Evolutionary conservation across 2,113 vertebrate genomes (phyloP), one percentile per base, ranked within the genome.

Genomic region (Mesocricetus auratus): DNA sequence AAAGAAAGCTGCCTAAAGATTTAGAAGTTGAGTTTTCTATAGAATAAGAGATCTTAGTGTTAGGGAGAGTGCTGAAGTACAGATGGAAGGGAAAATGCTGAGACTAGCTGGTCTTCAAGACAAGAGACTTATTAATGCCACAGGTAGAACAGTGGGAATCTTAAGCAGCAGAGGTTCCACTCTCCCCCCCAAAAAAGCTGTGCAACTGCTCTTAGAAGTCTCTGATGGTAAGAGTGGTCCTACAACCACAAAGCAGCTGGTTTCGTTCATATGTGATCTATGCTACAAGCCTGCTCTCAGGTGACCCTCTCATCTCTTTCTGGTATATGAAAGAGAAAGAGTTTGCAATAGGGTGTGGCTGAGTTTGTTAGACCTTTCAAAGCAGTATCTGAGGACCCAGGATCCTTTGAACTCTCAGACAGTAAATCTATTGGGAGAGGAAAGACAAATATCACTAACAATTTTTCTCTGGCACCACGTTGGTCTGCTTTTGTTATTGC

Each of bases 371-470:
- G 24, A 33, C 8, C 31, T 66, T 45, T 66, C 39, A 31, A 42
- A 66, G 16, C 16, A 12, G 60, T 19, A 86, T 42, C 2, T 12
- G 16, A 3, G 29, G 29, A 66, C 7, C 17, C 17, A 47, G 82
- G 16, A 86, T 42, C 8, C 68, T 77, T 7, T 86, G 39, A 86
- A 68, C 50, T 90, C 31, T 90, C 86, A 86, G 82, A 95, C 94
- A 83, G 89, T 36, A 93, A 91, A 91, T 83, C 45, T 87, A 71
- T 15, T 87, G 8, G 26, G 89, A 91, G 78, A 88, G 58, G 16
- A 69, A 91, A 78, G n/a, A 17, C 22, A 93, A 91, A 83, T 83
- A 86, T 78, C 66, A 22, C 16, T 71, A 83, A 39, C 50, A 50
- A 45, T 33, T 77, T 78, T 78, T 10, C 29, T 50, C 31, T 36